Conservation (phyloP, 2,113 vertebrate species). For the Chaetorhynchus papuensis region DNA sequence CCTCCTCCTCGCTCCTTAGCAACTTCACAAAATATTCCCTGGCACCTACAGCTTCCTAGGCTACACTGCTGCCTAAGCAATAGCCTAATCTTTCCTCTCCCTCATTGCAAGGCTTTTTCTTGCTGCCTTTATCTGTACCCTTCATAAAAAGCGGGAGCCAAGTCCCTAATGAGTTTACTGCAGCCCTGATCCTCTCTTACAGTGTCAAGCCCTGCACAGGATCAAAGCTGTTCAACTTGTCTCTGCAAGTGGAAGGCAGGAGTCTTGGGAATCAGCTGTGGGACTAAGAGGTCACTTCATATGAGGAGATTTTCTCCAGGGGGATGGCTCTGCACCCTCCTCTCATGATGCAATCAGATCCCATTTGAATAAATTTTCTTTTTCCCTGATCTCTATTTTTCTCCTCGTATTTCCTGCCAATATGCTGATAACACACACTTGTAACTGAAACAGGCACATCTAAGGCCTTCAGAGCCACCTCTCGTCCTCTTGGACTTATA, state of each 20-base stretch:
- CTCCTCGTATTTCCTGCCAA: not conserved
- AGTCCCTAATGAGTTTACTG: not conserved
- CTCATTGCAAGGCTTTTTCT: not conserved
- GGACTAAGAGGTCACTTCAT: not conserved
- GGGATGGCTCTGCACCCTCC: not conserved
- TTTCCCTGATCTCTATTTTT: not conserved
- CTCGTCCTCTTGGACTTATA: not conserved
- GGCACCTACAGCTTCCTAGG: not conserved
- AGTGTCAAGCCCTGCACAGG: not conserved
- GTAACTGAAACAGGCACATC: not conserved
- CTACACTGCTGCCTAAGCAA: not conserved
- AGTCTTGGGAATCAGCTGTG: not conserved
- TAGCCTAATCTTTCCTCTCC: not conserved
- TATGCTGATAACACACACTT: accelerated
- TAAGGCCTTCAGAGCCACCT: not conserved
- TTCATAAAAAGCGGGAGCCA: not conserved
- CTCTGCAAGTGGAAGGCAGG: not conserved
- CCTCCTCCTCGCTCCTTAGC: accelerated
- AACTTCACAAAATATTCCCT: not conserved
- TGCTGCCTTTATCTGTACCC: not conserved
- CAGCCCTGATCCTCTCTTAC: not conserved
- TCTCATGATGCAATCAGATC: not conserved
- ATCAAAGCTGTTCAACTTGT: not conserved
- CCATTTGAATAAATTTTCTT: not conserved
- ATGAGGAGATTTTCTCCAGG: not conserved